Percentiles rank a stretch among this genome's conserved stretches.
Evolutionary conservation across 1,140 invertebrate species (phyloP).

Genomic region (Drosophila nebulosa): DNA sequence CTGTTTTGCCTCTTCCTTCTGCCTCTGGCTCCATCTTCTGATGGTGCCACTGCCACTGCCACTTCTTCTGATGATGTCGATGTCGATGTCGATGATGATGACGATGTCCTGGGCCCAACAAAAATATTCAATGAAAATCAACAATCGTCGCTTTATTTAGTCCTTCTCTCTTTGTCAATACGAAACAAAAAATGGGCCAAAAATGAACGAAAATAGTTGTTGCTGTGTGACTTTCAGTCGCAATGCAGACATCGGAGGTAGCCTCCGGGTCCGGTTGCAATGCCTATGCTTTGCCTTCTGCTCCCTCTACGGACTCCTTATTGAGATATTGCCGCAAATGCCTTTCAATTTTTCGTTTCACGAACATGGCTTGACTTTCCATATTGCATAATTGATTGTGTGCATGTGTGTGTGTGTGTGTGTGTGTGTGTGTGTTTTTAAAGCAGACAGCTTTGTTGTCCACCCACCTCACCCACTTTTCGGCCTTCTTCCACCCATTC

Average conservation of each 20-base stretch:
- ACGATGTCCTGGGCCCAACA: constrained; percentile 14
- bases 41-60: background rate
- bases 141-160: constrained; percentile 28
- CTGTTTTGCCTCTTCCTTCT: no score
- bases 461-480: background rate
- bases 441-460: constrained; percentile 45
- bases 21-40: background rate
- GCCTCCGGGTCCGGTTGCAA: constrained; percentile 25
- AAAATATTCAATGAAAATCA: constrained; percentile 73
- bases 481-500: background rate
- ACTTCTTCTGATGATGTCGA: background rate
- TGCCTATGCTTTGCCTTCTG: constrained; percentile 8
- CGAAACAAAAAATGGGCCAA: background rate
- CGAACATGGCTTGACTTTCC: constrained; percentile 69
- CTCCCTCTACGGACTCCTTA: constrained; percentile 10
- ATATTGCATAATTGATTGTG: constrained; percentile 76
- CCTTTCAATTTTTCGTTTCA: constrained; percentile 71
- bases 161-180: constrained; percentile 63
- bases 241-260: constrained; percentile 42
- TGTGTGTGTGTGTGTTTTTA: constrained; percentile 29
- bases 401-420: constrained; percentile 4
- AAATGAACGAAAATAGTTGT: constrained; percentile 37
- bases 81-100: background rate
- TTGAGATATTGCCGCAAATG: constrained; percentile 72
- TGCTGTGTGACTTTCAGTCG: constrained; percentile 30